phyloP scores from a whole-genome alignment of 2,888 invertebrate species.

The Baronia brevicornis region DNA sequence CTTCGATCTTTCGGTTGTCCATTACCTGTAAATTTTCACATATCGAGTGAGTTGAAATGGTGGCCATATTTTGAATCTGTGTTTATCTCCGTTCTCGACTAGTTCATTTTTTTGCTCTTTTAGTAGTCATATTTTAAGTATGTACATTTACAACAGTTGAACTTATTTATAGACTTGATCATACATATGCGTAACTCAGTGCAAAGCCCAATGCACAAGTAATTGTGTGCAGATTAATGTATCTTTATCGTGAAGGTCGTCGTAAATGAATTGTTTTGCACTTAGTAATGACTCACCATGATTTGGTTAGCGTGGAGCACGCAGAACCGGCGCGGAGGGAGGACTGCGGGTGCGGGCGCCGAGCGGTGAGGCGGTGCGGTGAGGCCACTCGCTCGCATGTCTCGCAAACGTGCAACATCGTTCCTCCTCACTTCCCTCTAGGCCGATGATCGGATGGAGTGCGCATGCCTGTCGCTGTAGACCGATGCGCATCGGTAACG shows the following conservation, averaged over 20 bases:
- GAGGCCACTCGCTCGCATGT: no score
- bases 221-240: constrained; percentile 15
- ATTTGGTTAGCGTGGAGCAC: constrained; percentile 66
- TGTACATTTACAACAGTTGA: constrained; percentile 14
- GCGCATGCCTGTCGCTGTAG: constrained; percentile 71
- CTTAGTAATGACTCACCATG: constrained; percentile 71
- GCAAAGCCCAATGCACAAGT: constrained; percentile 6
- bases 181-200: constrained; percentile 8
- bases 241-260: constrained; percentile 37
- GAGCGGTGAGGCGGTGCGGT: constrained; percentile 42
- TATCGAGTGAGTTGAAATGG: constrained; percentile 19
- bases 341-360: constrained; percentile 65
- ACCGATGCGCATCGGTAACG: constrained; percentile 66
- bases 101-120: constrained; percentile 15
- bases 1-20: constrained; percentile 63
- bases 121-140: constrained; percentile 22
- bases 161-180: constrained; percentile 9
- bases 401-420: constrained; percentile 46
- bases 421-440: constrained; percentile 57
- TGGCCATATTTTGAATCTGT: constrained; percentile 8
- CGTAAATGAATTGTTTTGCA: constrained; percentile 64
- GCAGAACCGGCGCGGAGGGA: constrained; percentile 65
- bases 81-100: constrained; percentile 6
- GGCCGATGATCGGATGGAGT: constrained; percentile 42
- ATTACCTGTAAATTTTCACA: constrained; percentile 61